phyloP scores from a whole-genome alignment of 2,797 vertebrate genomes.

The Chaetophractus vellerosus region DNA sequence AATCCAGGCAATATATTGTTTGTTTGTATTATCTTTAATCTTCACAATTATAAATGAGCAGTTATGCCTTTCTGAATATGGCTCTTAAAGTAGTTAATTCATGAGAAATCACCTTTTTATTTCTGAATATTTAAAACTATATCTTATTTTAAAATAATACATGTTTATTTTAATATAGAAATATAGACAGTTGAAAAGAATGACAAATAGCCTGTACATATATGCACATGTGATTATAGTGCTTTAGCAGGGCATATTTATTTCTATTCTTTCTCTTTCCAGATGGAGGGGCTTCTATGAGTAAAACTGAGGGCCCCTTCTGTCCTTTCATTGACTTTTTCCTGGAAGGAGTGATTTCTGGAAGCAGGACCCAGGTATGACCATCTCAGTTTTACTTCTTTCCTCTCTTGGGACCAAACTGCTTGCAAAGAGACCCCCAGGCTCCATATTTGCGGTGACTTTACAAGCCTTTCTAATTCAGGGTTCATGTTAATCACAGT shows the following conservation, averaged over 20 bases:
- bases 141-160: conserved; percentile 15
- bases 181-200: background rate
- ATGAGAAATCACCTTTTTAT: background rate
- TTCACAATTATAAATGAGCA: background rate
- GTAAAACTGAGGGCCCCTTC: background rate
- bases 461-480: background rate
- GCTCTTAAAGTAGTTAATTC: background rate
- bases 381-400: background rate
- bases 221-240: background rate
- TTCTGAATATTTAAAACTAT: background rate
- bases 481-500: background rate
- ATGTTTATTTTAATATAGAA: background rate
- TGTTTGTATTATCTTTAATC: background rate
- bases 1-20: background rate
- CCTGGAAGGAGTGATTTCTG: background rate
- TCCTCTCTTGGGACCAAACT: background rate
- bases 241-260: background rate
- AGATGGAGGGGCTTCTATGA: background rate
- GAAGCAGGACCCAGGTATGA: background rate
- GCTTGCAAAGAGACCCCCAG: background rate
- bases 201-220: background rate
- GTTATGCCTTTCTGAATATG: background rate
- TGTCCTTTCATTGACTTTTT: background rate
- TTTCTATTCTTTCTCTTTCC: background rate
- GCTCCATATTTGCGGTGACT: background rate